These are phyloP conservation scores for Chrysolina americana DNA, from an alignment of 2,888 invertebrate genomes.

Conservation along the genomic window DNA sequence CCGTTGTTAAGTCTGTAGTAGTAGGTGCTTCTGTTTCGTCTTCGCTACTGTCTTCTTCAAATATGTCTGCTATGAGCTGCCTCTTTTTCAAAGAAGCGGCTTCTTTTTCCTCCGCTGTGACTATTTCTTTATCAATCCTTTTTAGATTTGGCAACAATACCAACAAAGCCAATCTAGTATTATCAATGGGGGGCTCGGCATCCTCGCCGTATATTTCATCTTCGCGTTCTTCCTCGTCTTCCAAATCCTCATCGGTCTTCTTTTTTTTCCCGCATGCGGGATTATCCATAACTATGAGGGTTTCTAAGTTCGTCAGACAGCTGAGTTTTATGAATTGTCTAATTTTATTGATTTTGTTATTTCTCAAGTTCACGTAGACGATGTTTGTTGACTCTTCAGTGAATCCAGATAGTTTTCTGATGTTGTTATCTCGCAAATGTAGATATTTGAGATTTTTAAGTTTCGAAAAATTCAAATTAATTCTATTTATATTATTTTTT, in stretches of 20 bases:
- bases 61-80: conserved; percentile 60
- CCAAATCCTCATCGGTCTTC: conserved; percentile 34
- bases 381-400: conserved; percentile 68
- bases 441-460: conserved; percentile 77
- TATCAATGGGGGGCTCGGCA: conserved; percentile 65
- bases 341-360: conserved; percentile 72
- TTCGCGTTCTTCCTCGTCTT: conserved; percentile 49
- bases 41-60: conserved; percentile 64
- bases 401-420: conserved; percentile 73
- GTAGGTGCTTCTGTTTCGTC: conserved; percentile 53
- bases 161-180: conserved; percentile 64
- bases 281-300: conserved; percentile 72
- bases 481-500: conserved; percentile 56
- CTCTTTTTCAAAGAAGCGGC: conserved; percentile 57
- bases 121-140: conserved; percentile 72
- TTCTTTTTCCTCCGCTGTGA: conserved; percentile 72
- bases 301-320: conserved; percentile 71
- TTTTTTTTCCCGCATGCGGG: conserved; percentile 65
- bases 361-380: conserved; percentile 73
- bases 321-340: conserved; percentile 73
- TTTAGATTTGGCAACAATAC: conserved; percentile 72
- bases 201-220: conserved; percentile 61
- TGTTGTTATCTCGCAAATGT: conserved; percentile 81
- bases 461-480: conserved; percentile 72
- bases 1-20: conserved; percentile 53